A percentile compares a stretch with the other conserved stretches of the same genome.
These are phyloP conservation scores for Xerus inauris DNA, from an alignment of 2,113 vertebrate genomes.

Conservation along the genomic window DNA sequence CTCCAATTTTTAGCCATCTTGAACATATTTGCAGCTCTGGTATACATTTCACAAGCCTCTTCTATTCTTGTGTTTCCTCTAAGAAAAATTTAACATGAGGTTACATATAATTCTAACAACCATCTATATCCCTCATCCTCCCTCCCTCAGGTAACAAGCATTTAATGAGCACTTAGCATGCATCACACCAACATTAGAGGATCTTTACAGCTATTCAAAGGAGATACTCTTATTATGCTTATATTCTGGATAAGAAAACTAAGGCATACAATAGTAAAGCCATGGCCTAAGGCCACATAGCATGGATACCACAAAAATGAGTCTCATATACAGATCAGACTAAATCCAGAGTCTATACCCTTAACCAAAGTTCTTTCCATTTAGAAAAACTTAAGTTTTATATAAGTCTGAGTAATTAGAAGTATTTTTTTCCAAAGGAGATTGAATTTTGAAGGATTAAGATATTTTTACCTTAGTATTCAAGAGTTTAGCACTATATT, in stretches of 20 bases:
- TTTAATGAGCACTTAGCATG: not conserved
- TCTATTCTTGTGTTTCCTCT: slow-evolving; percentile 97
- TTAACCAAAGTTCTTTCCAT: not conserved
- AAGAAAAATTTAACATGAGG: slow-evolving; percentile 53
- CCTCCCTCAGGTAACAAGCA: not conserved
- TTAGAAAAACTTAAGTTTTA: not conserved
- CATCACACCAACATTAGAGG: not conserved
- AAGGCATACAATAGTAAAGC: not conserved
- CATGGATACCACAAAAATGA: not conserved
- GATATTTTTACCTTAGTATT: not conserved
- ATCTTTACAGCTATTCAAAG: not conserved
- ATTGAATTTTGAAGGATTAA: slow-evolving; percentile 47
- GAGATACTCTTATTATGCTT: not conserved
- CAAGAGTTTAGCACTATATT: not conserved
- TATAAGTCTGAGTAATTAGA: not conserved
- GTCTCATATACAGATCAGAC: not conserved
- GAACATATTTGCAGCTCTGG: slow-evolving; percentile 99
- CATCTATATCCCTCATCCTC: not conserved
- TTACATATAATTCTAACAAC: slow-evolving; percentile 37
- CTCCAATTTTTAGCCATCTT: slow-evolving; percentile 99
- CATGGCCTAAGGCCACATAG: not conserved
- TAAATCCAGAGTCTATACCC: not conserved
- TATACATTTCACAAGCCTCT: slow-evolving; percentile 99
- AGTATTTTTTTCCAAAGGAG: slow-evolving; percentile 24
- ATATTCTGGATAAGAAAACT: not conserved